These are phyloP conservation scores for Notospermus geniculatus DNA, from an alignment of 1,140 invertebrate genomes.

Conservation along the genomic window DNA sequence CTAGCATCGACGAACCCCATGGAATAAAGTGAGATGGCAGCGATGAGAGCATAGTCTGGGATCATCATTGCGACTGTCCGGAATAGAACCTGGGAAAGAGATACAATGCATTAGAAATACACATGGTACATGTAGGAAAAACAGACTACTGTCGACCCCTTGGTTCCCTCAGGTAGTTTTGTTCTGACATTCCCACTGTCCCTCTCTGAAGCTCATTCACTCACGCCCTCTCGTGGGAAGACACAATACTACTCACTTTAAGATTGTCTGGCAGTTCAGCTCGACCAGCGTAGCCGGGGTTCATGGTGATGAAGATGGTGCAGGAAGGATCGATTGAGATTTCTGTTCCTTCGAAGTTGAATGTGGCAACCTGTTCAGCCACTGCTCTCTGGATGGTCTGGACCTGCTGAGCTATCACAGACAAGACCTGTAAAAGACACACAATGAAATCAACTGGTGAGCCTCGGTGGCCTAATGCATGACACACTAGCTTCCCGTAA, in stretches of 20 bases:
- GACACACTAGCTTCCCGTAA: no score
- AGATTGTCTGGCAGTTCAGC: conserved; percentile 57
- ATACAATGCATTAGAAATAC: not conserved
- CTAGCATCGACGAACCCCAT: conserved; percentile 57
- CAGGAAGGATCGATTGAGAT: conserved; percentile 54
- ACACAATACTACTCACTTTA: no score
- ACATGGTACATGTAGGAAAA: not conserved
- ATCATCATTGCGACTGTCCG: conserved; percentile 59
- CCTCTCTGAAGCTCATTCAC: no score
- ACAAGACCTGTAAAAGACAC: conserved; percentile 43
- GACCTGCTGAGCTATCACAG: conserved; percentile 56
- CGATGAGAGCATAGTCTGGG: conserved; percentile 58
- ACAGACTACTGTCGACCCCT: no score
- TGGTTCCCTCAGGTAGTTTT: no score
- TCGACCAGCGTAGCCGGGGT: conserved; percentile 54
- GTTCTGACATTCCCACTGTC: no score
- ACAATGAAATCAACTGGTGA: not conserved
- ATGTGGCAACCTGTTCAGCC: conserved; percentile 45
- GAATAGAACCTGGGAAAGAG: conserved; percentile 52
- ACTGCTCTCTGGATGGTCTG: conserved; percentile 56
- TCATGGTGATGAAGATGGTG: conserved; percentile 59
- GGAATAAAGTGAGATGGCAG: conserved; percentile 56
- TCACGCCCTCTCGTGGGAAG: no score
- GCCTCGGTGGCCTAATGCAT: no score
- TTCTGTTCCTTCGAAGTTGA: conserved; percentile 56